These are phyloP conservation scores for Hipposideros armiger DNA, from an alignment of 2,113 vertebrate species.

Conservation along the genomic window DNA sequence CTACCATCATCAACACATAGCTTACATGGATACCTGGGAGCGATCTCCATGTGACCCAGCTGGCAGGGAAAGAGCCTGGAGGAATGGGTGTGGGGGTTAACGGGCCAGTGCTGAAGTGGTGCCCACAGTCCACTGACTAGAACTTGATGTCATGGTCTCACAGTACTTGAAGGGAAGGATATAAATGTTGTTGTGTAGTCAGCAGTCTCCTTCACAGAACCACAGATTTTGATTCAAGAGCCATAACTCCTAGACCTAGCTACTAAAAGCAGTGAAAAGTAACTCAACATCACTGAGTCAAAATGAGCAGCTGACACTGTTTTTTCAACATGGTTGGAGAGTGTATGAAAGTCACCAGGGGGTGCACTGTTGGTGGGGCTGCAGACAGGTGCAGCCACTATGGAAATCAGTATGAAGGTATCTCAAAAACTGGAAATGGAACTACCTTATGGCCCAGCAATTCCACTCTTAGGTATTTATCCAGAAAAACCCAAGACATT, in stretches of 20 bases:
- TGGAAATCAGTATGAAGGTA: too few species aligned
- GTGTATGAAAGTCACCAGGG: background rate
- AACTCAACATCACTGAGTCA: background rate
- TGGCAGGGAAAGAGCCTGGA: background rate
- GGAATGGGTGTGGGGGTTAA: fast-evolving
- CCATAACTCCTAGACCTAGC: background rate
- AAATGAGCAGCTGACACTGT: background rate
- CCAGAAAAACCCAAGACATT: too few species aligned
- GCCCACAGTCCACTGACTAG: background rate
- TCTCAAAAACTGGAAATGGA: too few species aligned
- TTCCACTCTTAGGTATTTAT: too few species aligned
- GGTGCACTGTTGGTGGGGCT: too few species aligned
- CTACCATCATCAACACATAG: background rate
- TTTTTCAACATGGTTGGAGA: background rate
- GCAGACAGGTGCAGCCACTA: too few species aligned
- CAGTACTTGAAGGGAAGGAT: background rate
- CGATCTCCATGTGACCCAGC: background rate
- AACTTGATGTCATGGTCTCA: background rate
- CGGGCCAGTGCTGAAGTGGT: background rate
- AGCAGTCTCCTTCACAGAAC: background rate
- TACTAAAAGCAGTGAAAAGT: background rate
- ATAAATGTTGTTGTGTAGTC: fast-evolving
- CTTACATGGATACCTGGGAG: background rate
- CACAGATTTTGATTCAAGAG: background rate
- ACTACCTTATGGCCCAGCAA: too few species aligned